phyloP scores from a whole-genome alignment of 2,797 vertebrate genomes.

The Oryzias dopingdopingensis region DNA sequence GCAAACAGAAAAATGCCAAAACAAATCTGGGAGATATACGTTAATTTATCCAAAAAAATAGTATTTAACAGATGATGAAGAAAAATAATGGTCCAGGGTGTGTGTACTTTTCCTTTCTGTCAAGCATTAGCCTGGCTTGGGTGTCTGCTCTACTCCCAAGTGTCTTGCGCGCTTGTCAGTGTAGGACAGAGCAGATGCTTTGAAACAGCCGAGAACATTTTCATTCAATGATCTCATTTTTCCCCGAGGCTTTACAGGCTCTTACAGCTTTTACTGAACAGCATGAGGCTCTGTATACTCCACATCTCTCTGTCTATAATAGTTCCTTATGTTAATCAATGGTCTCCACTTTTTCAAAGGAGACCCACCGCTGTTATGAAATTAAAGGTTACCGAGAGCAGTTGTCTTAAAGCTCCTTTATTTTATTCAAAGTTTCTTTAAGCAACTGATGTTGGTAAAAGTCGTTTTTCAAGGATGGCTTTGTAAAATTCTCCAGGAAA shows the following conservation, averaged over 20 bases:
- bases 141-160: conserved; percentile 20
- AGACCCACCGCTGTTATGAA: conserved; percentile 31
- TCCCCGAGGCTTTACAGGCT: conserved; percentile 34
- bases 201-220: conserved; percentile 49
- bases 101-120: conserved; percentile 38
- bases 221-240: conserved; percentile 42
- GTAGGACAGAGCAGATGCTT: conserved; percentile 26
- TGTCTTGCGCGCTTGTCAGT: conserved; percentile 37
- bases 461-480: conserved; percentile 34
- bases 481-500: conserved; percentile 31
- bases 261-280: conserved; percentile 35
- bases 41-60: conserved; percentile 53
- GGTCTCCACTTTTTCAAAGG: conserved; percentile 26
- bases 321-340: conserved; percentile 38
- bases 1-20: conserved; percentile 51
- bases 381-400: conserved; percentile 40
- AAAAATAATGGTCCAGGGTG: conserved; percentile 37
- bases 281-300: conserved; percentile 26
- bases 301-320: conserved; percentile 26
- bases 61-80: conserved; percentile 51
- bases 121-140: conserved; percentile 30
- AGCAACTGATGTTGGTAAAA: conserved; percentile 31
- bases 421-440: conserved; percentile 42
- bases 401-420: conserved; percentile 29
- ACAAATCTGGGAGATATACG: conserved; percentile 51